Percentiles rank a stretch among this genome's conserved stretches.
These are phyloP conservation scores for Scaptomyza reducta DNA, from an alignment of 2,888 invertebrate species.

Conservation along the genomic window DNA sequence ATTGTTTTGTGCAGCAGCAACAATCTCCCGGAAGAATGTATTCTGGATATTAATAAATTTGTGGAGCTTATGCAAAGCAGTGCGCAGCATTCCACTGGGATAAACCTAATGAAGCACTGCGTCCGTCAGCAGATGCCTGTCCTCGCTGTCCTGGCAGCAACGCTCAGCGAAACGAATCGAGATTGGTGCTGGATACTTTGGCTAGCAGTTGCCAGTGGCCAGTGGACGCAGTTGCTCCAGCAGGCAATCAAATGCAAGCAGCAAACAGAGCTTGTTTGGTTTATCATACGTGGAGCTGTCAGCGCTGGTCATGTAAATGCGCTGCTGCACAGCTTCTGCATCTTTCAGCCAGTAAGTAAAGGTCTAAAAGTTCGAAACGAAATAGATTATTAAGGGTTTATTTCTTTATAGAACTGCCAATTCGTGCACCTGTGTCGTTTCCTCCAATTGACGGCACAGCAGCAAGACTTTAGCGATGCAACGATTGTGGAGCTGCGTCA, in stretches of 20 bases:
- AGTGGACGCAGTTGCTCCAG: conserved; percentile 69
- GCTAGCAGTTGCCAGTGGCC: conserved; percentile 79
- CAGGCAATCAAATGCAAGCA: conserved; percentile 42
- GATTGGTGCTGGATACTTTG: conserved; percentile 83
- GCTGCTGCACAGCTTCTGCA: conserved; percentile 87
- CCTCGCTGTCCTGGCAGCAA: conserved; percentile 81
- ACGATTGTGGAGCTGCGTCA: conserved; percentile 83
- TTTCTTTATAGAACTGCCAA: conserved; percentile 87
- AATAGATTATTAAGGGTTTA: neutral
- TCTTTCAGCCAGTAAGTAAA: conserved; percentile 88
- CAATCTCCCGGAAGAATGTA: conserved; percentile 59
- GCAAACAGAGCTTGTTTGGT: conserved; percentile 67
- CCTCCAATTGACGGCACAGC: conserved; percentile 85
- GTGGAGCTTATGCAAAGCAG: conserved; percentile 73
- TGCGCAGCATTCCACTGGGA: conserved; percentile 64
- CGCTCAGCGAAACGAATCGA: conserved; percentile 65
- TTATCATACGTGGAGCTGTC: conserved; percentile 82
- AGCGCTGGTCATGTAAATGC: conserved; percentile 86
- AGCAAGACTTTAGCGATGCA: conserved; percentile 85
- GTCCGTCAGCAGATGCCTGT: conserved; percentile 78
- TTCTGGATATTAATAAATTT: conserved; percentile 61
- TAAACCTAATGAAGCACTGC: conserved; percentile 78
- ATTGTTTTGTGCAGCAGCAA: conserved; percentile 81
- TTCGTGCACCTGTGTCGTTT: conserved; percentile 87
- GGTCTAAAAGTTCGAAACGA: neutral